Conservation (phyloP, 2,797 vertebrate species). For the Sebastes taczanowskii region DNA sequence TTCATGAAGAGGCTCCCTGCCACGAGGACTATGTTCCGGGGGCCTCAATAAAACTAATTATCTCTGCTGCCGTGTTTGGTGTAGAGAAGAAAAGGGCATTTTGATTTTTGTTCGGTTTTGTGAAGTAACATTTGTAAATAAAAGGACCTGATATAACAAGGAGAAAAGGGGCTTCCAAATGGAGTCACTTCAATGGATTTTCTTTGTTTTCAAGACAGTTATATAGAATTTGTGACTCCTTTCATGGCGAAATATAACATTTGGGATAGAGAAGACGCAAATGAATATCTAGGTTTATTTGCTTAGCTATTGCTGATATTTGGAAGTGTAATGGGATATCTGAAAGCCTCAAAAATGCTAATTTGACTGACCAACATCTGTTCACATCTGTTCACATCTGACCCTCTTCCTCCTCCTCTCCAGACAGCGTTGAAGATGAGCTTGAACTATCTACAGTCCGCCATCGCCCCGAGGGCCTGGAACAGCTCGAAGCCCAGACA, state of each 20-base stretch:
- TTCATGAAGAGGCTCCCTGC: constrained; percentile 41
- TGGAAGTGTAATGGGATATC: neutral
- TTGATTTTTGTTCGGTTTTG: constrained; percentile 9
- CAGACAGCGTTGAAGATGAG: constrained; percentile 99
- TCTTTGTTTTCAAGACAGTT: neutral
- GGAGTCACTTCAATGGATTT: neutral
- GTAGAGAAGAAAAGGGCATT: neutral
- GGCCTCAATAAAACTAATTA: constrained; percentile 55
- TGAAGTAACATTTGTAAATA: constrained; percentile 20
- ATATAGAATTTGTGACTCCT: neutral
- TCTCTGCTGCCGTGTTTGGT: constrained; percentile 28
- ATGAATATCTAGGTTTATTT: neutral
- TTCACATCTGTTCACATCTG: constrained; percentile 33
- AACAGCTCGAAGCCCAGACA: constrained; percentile 95
- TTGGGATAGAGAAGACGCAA: neutral
- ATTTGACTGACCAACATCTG: neutral
- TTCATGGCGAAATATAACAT: constrained; percentile 1
- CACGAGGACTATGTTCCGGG: constrained; percentile 31
- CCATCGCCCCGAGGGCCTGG: constrained; percentile 95
- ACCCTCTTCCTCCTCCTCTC: constrained; percentile 35
- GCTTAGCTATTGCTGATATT: neutral
- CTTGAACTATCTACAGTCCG: constrained; percentile 95
- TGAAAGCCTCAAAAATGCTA: neutral
- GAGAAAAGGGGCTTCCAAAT: neutral
- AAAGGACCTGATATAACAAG: neutral